phyloP scores from a whole-genome alignment of 2,113 vertebrate genomes.

The Chitala chitala region DNA sequence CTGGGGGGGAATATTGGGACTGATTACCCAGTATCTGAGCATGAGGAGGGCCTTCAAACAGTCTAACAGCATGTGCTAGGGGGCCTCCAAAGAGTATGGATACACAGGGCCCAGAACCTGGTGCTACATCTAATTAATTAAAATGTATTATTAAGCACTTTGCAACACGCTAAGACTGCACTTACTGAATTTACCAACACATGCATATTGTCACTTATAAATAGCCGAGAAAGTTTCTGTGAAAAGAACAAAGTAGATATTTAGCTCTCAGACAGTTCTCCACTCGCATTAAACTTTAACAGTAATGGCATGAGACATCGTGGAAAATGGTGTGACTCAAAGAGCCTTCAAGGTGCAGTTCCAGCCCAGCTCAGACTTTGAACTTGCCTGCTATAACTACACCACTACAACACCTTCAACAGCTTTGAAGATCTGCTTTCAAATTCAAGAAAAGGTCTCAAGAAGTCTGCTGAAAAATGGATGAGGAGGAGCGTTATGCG shows the following conservation, averaged over 20 bases:
- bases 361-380: background rate
- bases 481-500: background rate
- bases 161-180: no score
- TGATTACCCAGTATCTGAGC: no score
- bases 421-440: background rate
- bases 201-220: no score
- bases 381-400: background rate
- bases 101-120: no score
- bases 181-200: no score
- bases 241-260: background rate
- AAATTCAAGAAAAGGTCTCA: slow-evolving; percentile 3
- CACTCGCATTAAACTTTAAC: background rate
- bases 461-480: background rate
- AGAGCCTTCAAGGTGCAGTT: background rate
- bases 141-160: no score
- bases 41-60: no score
- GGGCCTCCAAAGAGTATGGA: no score
- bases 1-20: no score
- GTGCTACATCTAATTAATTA: no score
- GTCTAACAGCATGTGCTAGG: no score
- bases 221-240: background rate
- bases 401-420: slow-evolving; percentile 8
- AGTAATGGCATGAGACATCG: background rate
- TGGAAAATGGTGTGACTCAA: background rate
- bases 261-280: background rate